Percentiles rank a stretch among this genome's conserved stretches.
Evolutionary conservation across 2,113 vertebrate species (phyloP).

Genomic region (Parotia lawesii): DNA sequence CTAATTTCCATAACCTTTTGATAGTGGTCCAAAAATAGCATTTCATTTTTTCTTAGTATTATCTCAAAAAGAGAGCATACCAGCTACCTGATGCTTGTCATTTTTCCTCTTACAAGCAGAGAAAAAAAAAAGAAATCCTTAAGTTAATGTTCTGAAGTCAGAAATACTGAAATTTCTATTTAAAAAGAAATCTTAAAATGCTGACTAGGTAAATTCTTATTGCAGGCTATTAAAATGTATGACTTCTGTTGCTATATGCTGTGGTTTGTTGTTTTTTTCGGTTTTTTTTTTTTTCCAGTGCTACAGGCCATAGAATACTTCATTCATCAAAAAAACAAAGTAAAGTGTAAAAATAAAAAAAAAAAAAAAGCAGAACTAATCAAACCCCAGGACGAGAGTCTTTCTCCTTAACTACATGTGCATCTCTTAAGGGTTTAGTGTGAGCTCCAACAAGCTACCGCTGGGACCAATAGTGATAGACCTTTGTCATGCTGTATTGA

Average conservation of each 20-base stretch:
- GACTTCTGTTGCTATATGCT: neutral
- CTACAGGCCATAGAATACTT: neutral
- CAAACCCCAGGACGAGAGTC: neutral
- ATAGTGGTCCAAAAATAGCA: neutral
- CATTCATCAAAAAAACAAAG: neutral
- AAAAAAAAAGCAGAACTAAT: neutral
- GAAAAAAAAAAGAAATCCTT: neutral
- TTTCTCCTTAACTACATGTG: neutral
- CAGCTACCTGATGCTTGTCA: neutral
- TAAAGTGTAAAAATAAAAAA: neutral
- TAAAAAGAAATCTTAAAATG: neutral
- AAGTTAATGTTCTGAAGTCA: neutral
- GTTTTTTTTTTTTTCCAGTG: neutral
- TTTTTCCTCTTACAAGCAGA: neutral
- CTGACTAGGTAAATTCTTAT: neutral
- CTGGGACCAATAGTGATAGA: constrained; percentile 52
- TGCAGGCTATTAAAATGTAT: neutral
- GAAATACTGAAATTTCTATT: neutral
- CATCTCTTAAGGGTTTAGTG: constrained; percentile 29
- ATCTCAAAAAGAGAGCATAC: neutral
- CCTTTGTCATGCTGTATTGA: constrained; percentile 49
- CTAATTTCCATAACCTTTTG: neutral
- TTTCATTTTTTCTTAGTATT: neutral
- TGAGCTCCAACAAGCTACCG: neutral
- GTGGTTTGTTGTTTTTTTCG: neutral